Percentiles rank a stretch among this genome's conserved stretches.
phyloP scores from a whole-genome alignment of 1,140 invertebrate species.

The Halictus rubicundus region DNA sequence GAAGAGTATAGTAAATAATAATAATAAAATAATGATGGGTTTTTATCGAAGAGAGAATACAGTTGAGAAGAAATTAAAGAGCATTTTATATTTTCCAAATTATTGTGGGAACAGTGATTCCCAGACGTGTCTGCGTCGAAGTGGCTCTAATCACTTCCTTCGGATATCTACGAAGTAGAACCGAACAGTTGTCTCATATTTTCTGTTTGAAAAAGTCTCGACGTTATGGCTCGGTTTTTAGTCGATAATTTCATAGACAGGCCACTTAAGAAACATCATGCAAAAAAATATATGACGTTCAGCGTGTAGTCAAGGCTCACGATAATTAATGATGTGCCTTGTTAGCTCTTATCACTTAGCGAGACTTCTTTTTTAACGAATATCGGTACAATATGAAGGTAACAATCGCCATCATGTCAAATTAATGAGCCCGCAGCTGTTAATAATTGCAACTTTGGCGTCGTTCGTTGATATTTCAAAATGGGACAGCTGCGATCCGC shows the following conservation, averaged over 20 bases:
- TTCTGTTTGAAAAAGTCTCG: not conserved
- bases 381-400: conserved; percentile 31
- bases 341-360: conserved; percentile 48
- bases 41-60: too few species aligned
- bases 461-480: not conserved
- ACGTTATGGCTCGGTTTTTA: not conserved
- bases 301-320: conserved; percentile 6
- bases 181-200: not conserved
- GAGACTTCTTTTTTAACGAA: conserved; percentile 57
- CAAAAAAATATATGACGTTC: conserved; percentile 22
- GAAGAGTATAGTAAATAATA: too few species aligned
- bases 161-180: not conserved
- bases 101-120: too few species aligned
- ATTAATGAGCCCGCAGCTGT: conserved; percentile 50
- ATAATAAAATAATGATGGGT: too few species aligned
- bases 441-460: not conserved
- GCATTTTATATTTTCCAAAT: too few species aligned
- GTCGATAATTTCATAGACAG: not conserved
- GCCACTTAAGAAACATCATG: not conserved
- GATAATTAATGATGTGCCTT: conserved; percentile 41
- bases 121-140: too few species aligned
- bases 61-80: too few species aligned
- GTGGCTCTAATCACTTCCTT: too few species aligned
- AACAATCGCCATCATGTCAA: conserved; percentile 18
- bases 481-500: not conserved